Evolutionary conservation across 2,113 vertebrate genomes (phyloP).

Genomic region (Phrynosoma platyrhinos): DNA sequence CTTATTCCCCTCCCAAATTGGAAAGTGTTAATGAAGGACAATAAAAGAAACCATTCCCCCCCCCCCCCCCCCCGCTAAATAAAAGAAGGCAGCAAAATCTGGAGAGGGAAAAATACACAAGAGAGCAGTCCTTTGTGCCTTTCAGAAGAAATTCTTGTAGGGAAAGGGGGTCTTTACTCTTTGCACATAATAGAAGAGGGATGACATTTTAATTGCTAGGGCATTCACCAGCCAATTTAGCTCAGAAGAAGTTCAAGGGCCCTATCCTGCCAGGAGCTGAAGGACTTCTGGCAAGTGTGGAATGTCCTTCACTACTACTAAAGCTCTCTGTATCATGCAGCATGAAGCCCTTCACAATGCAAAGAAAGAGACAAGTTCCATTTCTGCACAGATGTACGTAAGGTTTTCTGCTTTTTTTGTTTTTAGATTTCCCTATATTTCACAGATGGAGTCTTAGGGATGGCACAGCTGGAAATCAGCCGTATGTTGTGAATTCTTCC

Average conservation of each 20-base stretch:
- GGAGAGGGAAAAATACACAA: conserved; percentile 37
- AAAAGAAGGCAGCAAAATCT: conserved; percentile 69
- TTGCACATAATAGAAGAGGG: conserved; percentile 53
- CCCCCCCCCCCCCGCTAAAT: conserved; percentile 44
- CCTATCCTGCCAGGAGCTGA: conserved; percentile 45
- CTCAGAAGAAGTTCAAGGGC: conserved; percentile 49
- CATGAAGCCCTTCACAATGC: rapidly evolving
- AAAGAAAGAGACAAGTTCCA: background rate
- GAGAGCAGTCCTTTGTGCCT: conserved; percentile 50
- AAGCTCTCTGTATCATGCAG: rapidly evolving
- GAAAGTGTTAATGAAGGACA: conserved; percentile 67
- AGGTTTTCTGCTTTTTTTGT: background rate
- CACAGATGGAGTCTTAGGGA: background rate
- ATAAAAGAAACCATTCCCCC: conserved; percentile 57
- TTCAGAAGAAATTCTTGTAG: conserved; percentile 62
- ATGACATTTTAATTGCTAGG: conserved; percentile 64
- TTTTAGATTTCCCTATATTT: background rate
- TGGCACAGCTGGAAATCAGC: too few relatives aligned
- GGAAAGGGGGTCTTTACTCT: conserved; percentile 69
- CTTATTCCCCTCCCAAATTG: conserved; percentile 35
- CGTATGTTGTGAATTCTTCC: too few relatives aligned
- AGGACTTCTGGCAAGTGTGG: background rate
- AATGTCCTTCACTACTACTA: rapidly evolving
- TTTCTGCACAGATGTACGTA: background rate
- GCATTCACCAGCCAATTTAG: conserved; percentile 56